These are phyloP conservation scores for Leguminivora glycinivorella DNA, from an alignment of 1,140 invertebrate species.

Conservation along the genomic window DNA sequence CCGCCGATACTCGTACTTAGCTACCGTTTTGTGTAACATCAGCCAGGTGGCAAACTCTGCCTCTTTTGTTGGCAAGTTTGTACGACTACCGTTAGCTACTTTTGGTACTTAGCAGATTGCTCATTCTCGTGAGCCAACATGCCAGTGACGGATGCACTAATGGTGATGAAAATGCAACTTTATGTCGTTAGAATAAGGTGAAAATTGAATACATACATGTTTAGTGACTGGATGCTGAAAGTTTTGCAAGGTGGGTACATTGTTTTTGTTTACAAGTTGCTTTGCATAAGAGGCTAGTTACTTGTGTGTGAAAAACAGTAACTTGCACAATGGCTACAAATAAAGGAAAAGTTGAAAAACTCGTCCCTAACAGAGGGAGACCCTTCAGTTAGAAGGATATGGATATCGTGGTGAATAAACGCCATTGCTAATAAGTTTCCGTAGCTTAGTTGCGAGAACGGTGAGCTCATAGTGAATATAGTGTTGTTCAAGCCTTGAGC, in stretches of 20 bases:
- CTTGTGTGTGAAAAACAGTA: too few relatives aligned
- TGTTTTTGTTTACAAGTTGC: background rate
- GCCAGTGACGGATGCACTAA: background rate
- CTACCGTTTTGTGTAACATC: slow-evolving; percentile 2
- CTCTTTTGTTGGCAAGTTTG: slow-evolving; percentile 6
- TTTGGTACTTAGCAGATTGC: slow-evolving; percentile 5
- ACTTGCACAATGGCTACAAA: too few relatives aligned
- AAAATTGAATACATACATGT: background rate
- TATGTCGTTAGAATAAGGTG: background rate
- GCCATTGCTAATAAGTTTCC: too few relatives aligned
- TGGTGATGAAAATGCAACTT: background rate
- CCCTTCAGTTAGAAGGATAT: too few relatives aligned
- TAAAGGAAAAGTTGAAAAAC: too few relatives aligned
- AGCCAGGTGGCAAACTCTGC: background rate
- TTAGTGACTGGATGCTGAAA: background rate
- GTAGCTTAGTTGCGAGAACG: too few relatives aligned
- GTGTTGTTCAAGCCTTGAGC: too few relatives aligned
- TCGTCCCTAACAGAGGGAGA: too few relatives aligned
- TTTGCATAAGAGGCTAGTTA: too few relatives aligned
- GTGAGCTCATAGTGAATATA: too few relatives aligned
- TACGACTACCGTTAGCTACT: background rate
- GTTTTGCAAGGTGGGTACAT: background rate
- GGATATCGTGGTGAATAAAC: too few relatives aligned
- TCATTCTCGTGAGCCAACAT: background rate
- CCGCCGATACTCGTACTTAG: background rate